Evolutionary conservation across 2,113 vertebrate genomes (phyloP), one percentile per base, ranked within the genome.

Genomic region (Athene noctua): DNA sequence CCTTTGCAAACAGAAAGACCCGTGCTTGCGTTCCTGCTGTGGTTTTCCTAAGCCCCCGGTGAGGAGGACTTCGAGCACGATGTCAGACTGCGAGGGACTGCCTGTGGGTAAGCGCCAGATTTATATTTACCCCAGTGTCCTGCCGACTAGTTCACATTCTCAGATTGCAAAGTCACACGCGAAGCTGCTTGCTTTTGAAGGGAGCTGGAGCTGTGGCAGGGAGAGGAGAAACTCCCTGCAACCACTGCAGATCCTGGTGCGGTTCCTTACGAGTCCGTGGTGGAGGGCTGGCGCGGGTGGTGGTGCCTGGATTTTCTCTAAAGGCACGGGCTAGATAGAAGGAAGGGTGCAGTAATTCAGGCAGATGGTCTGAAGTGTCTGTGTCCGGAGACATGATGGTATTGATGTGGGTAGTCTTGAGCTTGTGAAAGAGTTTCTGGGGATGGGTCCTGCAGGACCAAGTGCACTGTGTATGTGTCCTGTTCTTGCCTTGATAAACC

Each of bases 31-130:
- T 83, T 95, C 90, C 88, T 34, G 94, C 96, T 21, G 94, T 49
- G 94, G 85, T 95, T 97, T 95, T 40, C 75, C 94, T 13, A 15
- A 95, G 93, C 88, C 81, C 92, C 89, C 16, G 36, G 93, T 52
- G 85, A 96, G 94, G 94, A 97, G 96, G 89, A 94, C 92, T 93
- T 77, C 88, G 96, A 15, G 32, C 97, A 98, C 97, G 95, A 99
- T 99, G 99, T 99, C 99, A 75, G 99, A 99, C 98, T 99, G 98
- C 94, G 99, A 99, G 98, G 99, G 99, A 97, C 98, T 98, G 96
- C 98, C 98, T 40, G 98, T 98, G 90, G 99, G 99, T 99, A 98
- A 99, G 99, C 96, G 97, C 96, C 97, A 97, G 98, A 51, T 97
- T 98, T 98, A 98, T 98, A 98, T 98, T 98, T 98, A 98, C 97